Conservation (phyloP, 2,888 invertebrate genomes). For the Cremastinae sp. region DNA sequence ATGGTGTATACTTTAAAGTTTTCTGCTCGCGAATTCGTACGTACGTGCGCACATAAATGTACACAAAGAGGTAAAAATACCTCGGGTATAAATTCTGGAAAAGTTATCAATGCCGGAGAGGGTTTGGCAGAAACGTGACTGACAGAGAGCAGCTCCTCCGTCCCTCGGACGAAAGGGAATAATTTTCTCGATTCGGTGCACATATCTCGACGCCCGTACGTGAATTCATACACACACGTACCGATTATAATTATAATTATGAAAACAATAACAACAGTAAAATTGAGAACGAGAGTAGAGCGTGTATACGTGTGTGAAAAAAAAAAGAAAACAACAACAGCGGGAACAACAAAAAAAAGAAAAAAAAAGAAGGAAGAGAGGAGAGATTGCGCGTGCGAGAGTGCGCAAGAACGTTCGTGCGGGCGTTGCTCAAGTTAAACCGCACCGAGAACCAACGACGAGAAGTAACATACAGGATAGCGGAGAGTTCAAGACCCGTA, state of each 20-base stretch:
- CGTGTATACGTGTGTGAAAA: conserved; percentile 4
- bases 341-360: too few relatives aligned
- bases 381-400: conserved; percentile 49
- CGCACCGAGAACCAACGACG: conserved; percentile 47
- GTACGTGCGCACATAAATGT: neutral
- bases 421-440: conserved; percentile 60
- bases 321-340: too few relatives aligned
- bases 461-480: conserved; percentile 60
- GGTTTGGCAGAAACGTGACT: conserved; percentile 60
- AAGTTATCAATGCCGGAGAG: conserved; percentile 57
- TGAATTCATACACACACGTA: conserved; percentile 16
- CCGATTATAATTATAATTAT: conserved; percentile 39
- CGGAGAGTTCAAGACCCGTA: conserved; percentile 72
- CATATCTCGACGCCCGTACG: conserved; percentile 42
- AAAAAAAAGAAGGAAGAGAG: neutral
- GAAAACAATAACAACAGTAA: conserved; percentile 40
- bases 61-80: neutral
- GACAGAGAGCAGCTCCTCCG: conserved; percentile 34
- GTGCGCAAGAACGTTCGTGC: conserved; percentile 59
- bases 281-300: conserved; percentile 47
- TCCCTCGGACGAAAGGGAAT: conserved; percentile 49
- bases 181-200: conserved; percentile 56
- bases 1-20: conserved; percentile 56
- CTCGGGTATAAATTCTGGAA: conserved; percentile 3
- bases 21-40: neutral